Conservation (phyloP, 2,113 vertebrate species). For the Chloropsis hardwickii region DNA sequence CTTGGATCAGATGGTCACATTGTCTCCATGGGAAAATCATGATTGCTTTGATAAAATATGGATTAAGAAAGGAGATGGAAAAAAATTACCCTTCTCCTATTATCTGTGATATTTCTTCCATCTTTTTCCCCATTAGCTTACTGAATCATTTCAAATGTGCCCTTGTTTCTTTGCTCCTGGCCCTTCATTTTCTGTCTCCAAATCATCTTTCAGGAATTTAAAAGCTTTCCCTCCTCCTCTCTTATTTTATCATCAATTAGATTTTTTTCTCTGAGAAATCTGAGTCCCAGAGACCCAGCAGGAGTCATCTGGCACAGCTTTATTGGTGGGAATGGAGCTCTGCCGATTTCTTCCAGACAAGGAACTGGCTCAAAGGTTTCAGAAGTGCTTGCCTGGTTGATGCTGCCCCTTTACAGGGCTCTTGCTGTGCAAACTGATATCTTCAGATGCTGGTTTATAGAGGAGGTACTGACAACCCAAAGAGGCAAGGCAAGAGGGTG, state of each 20-base stretch:
- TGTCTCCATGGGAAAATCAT: background rate
- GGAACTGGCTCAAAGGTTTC: background rate
- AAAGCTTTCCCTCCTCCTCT: conserved; percentile 9
- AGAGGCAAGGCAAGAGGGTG: background rate
- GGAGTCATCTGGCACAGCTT: background rate
- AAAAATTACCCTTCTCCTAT: background rate
- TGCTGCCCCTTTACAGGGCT: background rate
- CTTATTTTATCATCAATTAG: background rate
- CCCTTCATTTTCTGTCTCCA: conserved; percentile 2
- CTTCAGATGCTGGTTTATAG: background rate
- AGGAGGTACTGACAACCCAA: background rate
- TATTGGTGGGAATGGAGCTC: background rate
- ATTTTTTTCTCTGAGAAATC: background rate
- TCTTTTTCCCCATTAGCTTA: background rate
- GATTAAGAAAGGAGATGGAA: background rate
- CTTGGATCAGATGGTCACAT: background rate
- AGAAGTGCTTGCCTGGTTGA: background rate
- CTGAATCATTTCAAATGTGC: background rate
- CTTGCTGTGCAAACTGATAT: background rate
- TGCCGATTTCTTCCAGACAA: background rate
- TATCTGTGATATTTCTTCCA: conserved; percentile 5
- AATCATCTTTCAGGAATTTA: conserved; percentile 1
- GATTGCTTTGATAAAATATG: conserved; percentile 3
- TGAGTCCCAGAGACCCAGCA: background rate
- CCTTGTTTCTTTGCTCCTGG: conserved; percentile 12